Conservation (phyloP, 2,888 invertebrate genomes). For the Myathropa florea region DNA sequence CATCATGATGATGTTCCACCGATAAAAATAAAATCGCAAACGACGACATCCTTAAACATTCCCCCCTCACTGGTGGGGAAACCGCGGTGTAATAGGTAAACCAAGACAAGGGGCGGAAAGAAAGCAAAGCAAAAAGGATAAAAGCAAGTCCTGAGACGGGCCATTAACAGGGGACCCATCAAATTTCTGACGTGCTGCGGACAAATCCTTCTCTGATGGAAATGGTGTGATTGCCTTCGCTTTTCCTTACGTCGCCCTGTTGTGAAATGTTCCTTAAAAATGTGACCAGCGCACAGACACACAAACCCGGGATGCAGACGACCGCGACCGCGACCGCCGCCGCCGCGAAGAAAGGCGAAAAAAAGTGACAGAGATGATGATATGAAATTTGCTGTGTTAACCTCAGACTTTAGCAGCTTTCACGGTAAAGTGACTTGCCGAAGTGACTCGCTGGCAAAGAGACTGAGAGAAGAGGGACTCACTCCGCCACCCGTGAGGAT, state of each 20-base stretch:
- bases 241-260: background rate
- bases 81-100: background rate
- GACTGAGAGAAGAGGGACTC: constrained; percentile 4
- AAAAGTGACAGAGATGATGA: constrained; percentile 66
- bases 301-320: background rate
- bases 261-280: constrained; percentile 39
- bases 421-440: constrained; percentile 67
- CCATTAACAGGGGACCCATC: constrained; percentile 70
- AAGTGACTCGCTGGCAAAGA: constrained; percentile 56
- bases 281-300: background rate
- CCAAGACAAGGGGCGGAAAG: background rate
- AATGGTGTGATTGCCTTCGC: constrained; percentile 62
- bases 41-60: constrained; percentile 58
- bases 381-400: constrained; percentile 66
- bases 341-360: background rate
- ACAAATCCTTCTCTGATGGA: constrained; percentile 69
- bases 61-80: too few relatives aligned
- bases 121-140: constrained; percentile 20
- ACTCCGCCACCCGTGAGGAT: constrained; percentile 11
- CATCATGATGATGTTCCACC: constrained; percentile 60
- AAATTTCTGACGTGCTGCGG: constrained; percentile 68
- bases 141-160: constrained; percentile 46
- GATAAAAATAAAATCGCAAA: constrained; percentile 52
- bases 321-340: background rate
- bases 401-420: constrained; percentile 66